Evolutionary conservation across 1,140 invertebrate genomes (phyloP).

Genomic region (Manduca sexta): DNA sequence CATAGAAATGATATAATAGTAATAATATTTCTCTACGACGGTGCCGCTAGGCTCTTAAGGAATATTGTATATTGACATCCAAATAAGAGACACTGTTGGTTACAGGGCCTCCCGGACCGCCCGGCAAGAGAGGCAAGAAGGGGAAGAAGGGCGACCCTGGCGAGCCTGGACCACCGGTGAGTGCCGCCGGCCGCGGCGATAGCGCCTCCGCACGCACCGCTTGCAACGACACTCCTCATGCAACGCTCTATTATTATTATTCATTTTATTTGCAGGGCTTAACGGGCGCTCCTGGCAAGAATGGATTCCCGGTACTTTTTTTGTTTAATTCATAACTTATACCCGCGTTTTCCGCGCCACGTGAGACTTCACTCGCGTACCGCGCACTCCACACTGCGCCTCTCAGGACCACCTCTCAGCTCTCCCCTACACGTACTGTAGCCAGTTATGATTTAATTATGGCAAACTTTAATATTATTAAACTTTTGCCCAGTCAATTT

Average conservation of each 20-base stretch:
- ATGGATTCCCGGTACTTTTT: constrained; percentile 88
- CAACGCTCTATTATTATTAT: constrained; percentile 10
- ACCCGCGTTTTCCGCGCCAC: background rate
- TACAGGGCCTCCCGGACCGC: constrained; percentile 82
- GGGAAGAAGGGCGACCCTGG: constrained; percentile 91
- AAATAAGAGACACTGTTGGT: no score
- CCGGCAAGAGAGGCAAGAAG: constrained; percentile 89
- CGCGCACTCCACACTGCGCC: no score
- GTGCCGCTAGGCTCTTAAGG: no score
- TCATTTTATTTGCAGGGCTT: constrained; percentile 79
- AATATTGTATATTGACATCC: no score
- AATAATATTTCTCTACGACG: no score
- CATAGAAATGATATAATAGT: no score
- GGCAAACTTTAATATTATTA: no score
- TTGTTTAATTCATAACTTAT: constrained; percentile 9
- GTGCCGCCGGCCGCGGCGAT: constrained; percentile 24
- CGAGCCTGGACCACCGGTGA: constrained; percentile 83
- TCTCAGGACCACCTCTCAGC: no score
- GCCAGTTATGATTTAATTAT: no score
- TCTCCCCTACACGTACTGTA: no score
- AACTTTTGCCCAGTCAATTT: no score
- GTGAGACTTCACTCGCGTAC: background rate
- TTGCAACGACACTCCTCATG: background rate
- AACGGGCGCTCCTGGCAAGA: constrained; percentile 85
- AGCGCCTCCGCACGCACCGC: background rate